These are phyloP conservation scores for Yponomeuta plumbellus DNA, from an alignment of 2,888 invertebrate species.

Conservation along the genomic window DNA sequence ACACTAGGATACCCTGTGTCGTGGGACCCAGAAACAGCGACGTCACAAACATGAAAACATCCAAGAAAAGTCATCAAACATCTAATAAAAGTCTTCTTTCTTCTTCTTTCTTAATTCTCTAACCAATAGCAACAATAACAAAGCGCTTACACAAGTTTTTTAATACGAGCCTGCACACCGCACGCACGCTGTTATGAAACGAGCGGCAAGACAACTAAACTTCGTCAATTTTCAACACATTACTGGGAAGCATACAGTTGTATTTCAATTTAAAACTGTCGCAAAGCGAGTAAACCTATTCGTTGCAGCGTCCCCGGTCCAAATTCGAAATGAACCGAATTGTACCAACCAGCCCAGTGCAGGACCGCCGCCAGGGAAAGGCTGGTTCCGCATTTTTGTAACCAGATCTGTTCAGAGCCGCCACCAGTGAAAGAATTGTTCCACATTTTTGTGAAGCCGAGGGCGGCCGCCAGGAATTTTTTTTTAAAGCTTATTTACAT, in stretches of 20 bases:
- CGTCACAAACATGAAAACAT: too few relatives aligned
- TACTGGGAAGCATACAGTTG: background rate
- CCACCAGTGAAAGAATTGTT: too few relatives aligned
- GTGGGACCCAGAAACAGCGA: too few relatives aligned
- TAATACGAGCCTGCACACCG: background rate
- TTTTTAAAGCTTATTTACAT: too few relatives aligned
- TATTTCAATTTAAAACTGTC: background rate
- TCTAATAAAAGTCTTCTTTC: too few relatives aligned
- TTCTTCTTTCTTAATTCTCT: too few relatives aligned
- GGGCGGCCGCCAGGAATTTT: too few relatives aligned
- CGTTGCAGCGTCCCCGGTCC: background rate
- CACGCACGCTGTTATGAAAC: background rate
- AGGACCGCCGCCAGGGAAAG: background rate
- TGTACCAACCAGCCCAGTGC: background rate
- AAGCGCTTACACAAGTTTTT: background rate
- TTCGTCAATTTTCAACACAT: background rate
- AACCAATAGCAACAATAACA: too few relatives aligned
- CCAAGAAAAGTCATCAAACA: too few relatives aligned
- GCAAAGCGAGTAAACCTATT: background rate
- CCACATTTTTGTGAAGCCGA: too few relatives aligned
- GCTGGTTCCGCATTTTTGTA: background rate
- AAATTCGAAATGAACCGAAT: background rate
- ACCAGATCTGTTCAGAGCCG: too few relatives aligned
- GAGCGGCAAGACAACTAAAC: background rate
- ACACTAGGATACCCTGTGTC: too few relatives aligned